Conservation (phyloP, 1,140 invertebrate species). For the Battus philenor region DNA sequence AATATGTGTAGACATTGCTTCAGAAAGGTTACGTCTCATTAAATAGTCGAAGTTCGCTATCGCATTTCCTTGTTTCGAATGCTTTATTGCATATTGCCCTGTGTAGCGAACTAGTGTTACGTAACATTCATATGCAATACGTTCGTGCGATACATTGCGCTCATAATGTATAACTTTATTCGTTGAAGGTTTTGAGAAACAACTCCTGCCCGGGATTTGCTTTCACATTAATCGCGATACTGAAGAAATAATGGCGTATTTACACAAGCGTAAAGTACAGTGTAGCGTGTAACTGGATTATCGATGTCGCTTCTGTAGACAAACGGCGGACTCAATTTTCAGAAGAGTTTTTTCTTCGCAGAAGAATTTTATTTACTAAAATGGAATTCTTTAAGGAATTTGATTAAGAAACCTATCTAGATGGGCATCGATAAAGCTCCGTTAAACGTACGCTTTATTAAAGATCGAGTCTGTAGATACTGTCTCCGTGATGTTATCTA, state of each 20-base stretch:
- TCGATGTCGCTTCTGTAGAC: conserved; percentile 33
- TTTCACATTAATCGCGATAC: not conserved
- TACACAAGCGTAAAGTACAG: conserved; percentile 34
- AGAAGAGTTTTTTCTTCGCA: conserved; percentile 19
- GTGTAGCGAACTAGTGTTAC: conserved; percentile 27
- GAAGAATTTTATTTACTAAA: conserved; percentile 12
- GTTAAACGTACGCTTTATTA: conserved; percentile 21
- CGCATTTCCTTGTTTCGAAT: conserved; percentile 17
- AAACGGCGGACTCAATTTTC: conserved; percentile 22
- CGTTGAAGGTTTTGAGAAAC: conserved; percentile 43
- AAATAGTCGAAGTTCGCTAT: conserved; percentile 23
- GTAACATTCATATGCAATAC: conserved; percentile 40
- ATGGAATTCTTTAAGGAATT: conserved; percentile 16
- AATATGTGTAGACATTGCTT: too few species aligned
- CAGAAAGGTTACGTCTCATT: too few species aligned
- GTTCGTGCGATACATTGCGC: conserved; percentile 41
- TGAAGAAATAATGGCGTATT: conserved; percentile 22
- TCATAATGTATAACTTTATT: conserved; percentile 44
- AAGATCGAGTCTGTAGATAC: conserved; percentile 9
- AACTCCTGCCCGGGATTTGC: conserved; percentile 24
- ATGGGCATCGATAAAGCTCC: conserved; percentile 14
- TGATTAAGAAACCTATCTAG: conserved; percentile 17
- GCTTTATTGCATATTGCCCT: conserved; percentile 26
- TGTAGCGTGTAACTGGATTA: conserved; percentile 39
- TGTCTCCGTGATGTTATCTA: not conserved